These are phyloP conservation scores for Paramormyrops hopkinsi DNA, from an alignment of 2,797 vertebrate genomes.

Conservation along the genomic window DNA sequence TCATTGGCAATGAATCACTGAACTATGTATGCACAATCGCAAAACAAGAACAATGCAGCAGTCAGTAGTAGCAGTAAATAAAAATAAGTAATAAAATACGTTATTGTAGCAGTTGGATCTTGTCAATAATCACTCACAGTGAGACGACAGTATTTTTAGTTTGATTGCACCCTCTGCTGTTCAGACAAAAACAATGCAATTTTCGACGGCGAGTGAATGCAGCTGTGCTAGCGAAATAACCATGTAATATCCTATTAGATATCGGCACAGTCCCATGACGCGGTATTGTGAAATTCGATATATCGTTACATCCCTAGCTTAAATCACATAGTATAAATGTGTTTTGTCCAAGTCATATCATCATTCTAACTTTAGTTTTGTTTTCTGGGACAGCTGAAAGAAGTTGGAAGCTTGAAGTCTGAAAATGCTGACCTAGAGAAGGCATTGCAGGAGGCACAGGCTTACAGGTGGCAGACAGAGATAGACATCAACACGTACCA, in stretches of 20 bases:
- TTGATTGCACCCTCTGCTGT: slow-evolving; percentile 4
- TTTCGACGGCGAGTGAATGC: not conserved
- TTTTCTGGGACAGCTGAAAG: slow-evolving; percentile 47
- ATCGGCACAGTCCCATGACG: not conserved
- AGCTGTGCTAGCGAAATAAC: not conserved
- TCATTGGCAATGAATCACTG: not conserved
- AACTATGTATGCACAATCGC: not conserved
- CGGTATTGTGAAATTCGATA: not conserved
- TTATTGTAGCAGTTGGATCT: not conserved
- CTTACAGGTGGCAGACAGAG: slow-evolving; percentile 48
- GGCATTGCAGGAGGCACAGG: slow-evolving; percentile 47
- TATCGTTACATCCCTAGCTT: not conserved
- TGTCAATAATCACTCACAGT: not conserved
- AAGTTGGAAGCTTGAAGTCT: slow-evolving; percentile 44
- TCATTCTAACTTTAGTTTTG: not conserved
- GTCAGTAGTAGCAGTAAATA: not conserved
- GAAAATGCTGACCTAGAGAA: slow-evolving; percentile 54
- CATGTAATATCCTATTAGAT: not conserved
- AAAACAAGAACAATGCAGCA: not conserved
- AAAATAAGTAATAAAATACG: not conserved
- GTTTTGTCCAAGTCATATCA: not conserved
- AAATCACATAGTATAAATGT: not conserved
- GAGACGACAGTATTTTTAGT: not conserved
- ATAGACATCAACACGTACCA: slow-evolving; percentile 48
- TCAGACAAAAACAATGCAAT: not conserved